These are phyloP conservation scores for Bedellia somnulentella DNA, from an alignment of 2,888 invertebrate genomes.

Conservation along the genomic window DNA sequence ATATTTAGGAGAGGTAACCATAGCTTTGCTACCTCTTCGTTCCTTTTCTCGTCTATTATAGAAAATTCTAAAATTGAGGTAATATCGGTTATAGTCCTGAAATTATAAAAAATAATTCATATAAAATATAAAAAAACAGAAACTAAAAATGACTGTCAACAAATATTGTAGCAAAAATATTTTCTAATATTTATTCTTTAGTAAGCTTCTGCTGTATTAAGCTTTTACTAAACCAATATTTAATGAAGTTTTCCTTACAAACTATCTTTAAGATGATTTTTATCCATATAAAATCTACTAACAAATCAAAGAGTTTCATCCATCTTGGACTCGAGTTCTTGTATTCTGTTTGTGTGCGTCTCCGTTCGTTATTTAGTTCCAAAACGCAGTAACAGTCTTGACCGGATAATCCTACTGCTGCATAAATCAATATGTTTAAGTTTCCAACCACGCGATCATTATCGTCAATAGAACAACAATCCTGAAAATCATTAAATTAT, in stretches of 20 bases:
- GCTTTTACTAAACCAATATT: too few species aligned
- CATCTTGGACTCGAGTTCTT: conserved; percentile 93
- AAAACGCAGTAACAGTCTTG: conserved; percentile 95
- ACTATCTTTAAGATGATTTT: too few species aligned
- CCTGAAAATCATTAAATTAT: too few species aligned
- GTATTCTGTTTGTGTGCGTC: conserved; percentile 95
- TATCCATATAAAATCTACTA: too few species aligned
- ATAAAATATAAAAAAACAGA: too few species aligned
- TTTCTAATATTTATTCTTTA: too few species aligned
- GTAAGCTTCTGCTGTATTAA: too few species aligned
- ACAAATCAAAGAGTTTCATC: conserved; percentile 98
- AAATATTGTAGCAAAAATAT: too few species aligned
- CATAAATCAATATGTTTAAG: conserved; percentile 85
- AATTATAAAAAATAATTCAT: conserved; percentile 16
- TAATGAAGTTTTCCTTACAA: not conserved
- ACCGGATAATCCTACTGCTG: conserved; percentile 76
- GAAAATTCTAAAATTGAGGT: conserved; percentile 90
- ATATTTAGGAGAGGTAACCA: conserved; percentile 84
- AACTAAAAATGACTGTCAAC: too few species aligned
- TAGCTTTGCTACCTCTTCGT: conserved; percentile 91
- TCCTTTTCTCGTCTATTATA: conserved; percentile 93
- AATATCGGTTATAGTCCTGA: conserved; percentile 83
- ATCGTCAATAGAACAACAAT: conserved; percentile 39
- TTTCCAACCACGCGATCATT: conserved; percentile 77
- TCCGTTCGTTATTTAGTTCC: conserved; percentile 86